Conservation (phyloP, 2,797 vertebrate species). For the Gymnopithys bicolor region DNA sequence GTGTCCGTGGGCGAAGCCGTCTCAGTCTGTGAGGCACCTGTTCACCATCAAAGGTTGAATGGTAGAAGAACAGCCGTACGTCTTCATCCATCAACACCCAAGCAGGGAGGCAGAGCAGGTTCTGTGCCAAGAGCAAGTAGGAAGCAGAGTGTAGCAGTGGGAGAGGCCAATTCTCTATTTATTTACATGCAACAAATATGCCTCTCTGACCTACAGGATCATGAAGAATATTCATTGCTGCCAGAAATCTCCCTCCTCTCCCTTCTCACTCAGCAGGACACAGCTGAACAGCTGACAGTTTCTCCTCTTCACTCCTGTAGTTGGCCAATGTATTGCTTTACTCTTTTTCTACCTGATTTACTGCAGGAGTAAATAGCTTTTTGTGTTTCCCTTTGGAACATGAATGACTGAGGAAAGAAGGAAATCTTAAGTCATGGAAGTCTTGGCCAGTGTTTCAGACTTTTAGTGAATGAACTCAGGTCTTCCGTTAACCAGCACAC, state of each 20-base stretch:
- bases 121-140: conserved; percentile 73
- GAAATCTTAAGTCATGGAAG: not conserved
- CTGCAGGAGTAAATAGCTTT: not conserved
- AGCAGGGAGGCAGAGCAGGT: conserved; percentile 85
- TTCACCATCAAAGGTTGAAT: conserved; percentile 83
- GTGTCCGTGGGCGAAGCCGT: conserved; percentile 91
- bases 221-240: conserved; percentile 6
- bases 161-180: not conserved
- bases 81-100: conserved; percentile 89
- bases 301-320: not conserved
- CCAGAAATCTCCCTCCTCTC: conserved; percentile 27
- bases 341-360: conserved; percentile 3
- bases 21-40: conserved; percentile 86
- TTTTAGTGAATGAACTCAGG: not conserved
- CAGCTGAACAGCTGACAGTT: conserved; percentile 5
- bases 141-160: not conserved
- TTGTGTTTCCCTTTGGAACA: not conserved
- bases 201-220: conserved; percentile 22
- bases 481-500: not conserved
- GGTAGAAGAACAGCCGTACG: conserved; percentile 93
- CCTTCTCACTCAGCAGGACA: conserved; percentile 7
- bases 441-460: not conserved
- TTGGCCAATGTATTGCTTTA: not conserved
- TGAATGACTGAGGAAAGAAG: not conserved
- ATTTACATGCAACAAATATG: conserved; percentile 8